Evolutionary conservation across 2,797 vertebrate genomes (phyloP).

Genomic region (Kryptopterus vitreolus): DNA sequence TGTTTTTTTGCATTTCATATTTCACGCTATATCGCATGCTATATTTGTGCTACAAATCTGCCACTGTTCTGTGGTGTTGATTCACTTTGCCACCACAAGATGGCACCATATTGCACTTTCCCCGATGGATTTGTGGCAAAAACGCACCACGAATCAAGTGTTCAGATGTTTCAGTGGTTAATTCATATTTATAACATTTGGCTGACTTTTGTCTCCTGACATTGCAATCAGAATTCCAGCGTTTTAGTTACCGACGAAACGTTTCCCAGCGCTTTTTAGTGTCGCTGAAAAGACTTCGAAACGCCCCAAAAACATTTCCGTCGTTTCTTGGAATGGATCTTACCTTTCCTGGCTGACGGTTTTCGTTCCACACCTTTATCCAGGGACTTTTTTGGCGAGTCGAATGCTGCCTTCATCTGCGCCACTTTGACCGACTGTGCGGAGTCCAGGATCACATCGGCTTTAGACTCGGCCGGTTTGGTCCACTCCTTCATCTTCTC

Average conservation of each 20-base stretch:
- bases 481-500: conserved; percentile 74
- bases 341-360: conserved; percentile 67
- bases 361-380: conserved; percentile 72
- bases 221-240: no score
- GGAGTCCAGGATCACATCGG: conserved; percentile 63
- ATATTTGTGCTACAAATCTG: no score
- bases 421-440: conserved; percentile 74
- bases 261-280: no score
- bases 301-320: not conserved
- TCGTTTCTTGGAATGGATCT: not conserved
- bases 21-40: not conserved
- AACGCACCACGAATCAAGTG: not conserved
- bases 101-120: conserved; percentile 67
- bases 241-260: no score
- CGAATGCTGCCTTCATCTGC: conserved; percentile 79
- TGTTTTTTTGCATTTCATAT: no score
- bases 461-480: conserved; percentile 66
- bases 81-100: conserved; percentile 66
- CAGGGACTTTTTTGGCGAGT: conserved; percentile 69
- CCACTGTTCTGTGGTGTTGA: not conserved
- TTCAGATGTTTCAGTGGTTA: not conserved
- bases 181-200: not conserved
- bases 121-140: not conserved
- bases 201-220: no score
- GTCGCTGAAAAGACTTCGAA: not conserved